phyloP scores from a whole-genome alignment of 2,113 vertebrate genomes.

The Orycteropus afer region DNA sequence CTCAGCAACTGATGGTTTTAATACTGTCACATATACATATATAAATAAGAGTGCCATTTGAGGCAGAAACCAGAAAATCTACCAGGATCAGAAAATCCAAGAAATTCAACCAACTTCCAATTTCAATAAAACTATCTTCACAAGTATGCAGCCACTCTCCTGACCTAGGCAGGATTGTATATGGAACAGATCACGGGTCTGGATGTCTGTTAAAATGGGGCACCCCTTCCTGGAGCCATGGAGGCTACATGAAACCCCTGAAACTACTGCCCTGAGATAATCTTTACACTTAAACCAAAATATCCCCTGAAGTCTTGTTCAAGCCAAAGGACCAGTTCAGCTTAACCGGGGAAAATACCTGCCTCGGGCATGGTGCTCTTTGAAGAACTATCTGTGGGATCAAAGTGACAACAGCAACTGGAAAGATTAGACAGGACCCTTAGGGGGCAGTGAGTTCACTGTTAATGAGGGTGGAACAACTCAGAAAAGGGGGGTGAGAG shows the following conservation, averaged over 20 bases:
- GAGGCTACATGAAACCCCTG: background rate
- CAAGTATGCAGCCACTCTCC: background rate
- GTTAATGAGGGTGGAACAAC: too few species aligned
- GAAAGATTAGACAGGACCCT: background rate
- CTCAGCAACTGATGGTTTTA: background rate
- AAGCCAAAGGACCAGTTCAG: background rate
- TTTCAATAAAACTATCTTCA: accelerated
- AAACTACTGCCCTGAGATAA: background rate
- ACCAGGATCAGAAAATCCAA: background rate
- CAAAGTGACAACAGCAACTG: background rate
- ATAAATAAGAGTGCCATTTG: accelerated
- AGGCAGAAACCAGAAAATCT: background rate
- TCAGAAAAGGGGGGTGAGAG: too few species aligned
- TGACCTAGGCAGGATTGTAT: background rate
- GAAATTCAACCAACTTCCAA: accelerated
- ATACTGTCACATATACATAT: accelerated
- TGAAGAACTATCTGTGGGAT: background rate
- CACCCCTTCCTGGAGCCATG: background rate
- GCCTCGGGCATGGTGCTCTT: background rate
- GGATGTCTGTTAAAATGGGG: background rate
- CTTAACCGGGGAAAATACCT: background rate
- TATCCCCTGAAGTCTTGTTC: background rate
- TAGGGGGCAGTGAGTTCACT: background rate
- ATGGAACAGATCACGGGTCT: background rate
- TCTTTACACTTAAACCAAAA: background rate